These are phyloP conservation scores for Trichoplusia ni DNA, from an alignment of 1,140 invertebrate species.

Conservation along the genomic window DNA sequence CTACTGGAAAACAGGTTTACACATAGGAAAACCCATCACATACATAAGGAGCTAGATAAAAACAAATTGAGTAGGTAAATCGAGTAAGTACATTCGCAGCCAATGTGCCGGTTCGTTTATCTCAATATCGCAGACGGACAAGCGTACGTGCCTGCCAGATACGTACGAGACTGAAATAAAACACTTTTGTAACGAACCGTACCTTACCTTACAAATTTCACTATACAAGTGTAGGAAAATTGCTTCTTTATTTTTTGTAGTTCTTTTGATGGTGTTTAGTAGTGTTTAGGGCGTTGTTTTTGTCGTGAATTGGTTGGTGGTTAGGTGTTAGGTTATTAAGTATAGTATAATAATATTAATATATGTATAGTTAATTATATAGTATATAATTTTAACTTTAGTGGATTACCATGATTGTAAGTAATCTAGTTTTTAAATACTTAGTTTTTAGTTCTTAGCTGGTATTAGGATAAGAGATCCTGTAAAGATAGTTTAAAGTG, in stretches of 20 bases:
- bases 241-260: background rate
- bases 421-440: too few species aligned
- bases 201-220: background rate
- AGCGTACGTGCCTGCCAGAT: slow-evolving; percentile 38
- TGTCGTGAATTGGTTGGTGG: too few species aligned
- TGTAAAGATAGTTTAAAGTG: too few species aligned
- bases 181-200: slow-evolving; percentile 23
- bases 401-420: too few species aligned
- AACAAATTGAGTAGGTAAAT: slow-evolving; percentile 7
- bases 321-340: too few species aligned
- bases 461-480: too few species aligned
- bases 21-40: background rate
- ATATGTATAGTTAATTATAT: too few species aligned
- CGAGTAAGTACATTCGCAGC: slow-evolving; percentile 9
- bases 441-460: too few species aligned
- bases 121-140: slow-evolving; percentile 60
- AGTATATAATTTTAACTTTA: too few species aligned
- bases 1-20: too few species aligned
- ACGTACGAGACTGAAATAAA: slow-evolving; percentile 57
- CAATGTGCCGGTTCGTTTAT: slow-evolving; percentile 67
- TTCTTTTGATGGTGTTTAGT: background rate
- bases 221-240: background rate
- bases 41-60: slow-evolving; percentile 12
- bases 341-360: too few species aligned
- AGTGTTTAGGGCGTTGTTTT: too few species aligned